phyloP scores from a whole-genome alignment of 2,888 invertebrate genomes.

The Pristionchus maxplancki region DNA sequence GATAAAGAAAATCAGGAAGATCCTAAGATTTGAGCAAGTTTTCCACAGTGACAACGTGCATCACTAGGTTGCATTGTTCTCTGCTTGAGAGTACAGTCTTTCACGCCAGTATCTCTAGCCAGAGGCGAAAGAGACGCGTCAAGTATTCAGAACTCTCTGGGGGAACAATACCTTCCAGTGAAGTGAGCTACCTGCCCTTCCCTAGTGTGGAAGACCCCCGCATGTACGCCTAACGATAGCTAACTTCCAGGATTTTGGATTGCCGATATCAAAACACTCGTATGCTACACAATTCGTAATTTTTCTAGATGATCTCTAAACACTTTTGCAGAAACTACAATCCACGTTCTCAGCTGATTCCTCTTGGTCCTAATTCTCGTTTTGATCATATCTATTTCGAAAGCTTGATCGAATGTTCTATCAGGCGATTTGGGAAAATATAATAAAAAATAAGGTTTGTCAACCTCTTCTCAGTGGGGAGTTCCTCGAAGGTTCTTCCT shows the following conservation, averaged over 20 bases:
- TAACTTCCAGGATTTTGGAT: not conserved
- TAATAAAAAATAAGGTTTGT: not conserved
- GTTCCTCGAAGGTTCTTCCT: not conserved
- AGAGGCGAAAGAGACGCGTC: not conserved
- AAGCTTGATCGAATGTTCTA: not conserved
- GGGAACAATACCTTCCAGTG: not conserved
- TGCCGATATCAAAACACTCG: not conserved
- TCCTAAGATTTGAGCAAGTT: too few relatives aligned
- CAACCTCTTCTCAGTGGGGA: constrained; percentile 41
- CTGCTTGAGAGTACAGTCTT: too few relatives aligned
- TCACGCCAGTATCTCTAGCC: too few relatives aligned
- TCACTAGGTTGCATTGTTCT: too few relatives aligned
- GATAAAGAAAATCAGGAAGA: too few relatives aligned
- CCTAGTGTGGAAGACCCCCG: not conserved
- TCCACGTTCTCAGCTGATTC: not conserved
- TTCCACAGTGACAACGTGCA: too few relatives aligned
- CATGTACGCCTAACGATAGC: not conserved
- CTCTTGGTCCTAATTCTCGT: too few relatives aligned
- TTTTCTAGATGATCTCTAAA: not conserved
- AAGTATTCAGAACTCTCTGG: not conserved
- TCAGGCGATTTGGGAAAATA: constrained; percentile 37
- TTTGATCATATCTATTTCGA: not conserved
- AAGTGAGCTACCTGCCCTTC: not conserved
- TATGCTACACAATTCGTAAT: not conserved
- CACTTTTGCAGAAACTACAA: not conserved